These are phyloP conservation scores for Villa cingulata DNA, from an alignment of 2,888 invertebrate species.

Conservation along the genomic window DNA sequence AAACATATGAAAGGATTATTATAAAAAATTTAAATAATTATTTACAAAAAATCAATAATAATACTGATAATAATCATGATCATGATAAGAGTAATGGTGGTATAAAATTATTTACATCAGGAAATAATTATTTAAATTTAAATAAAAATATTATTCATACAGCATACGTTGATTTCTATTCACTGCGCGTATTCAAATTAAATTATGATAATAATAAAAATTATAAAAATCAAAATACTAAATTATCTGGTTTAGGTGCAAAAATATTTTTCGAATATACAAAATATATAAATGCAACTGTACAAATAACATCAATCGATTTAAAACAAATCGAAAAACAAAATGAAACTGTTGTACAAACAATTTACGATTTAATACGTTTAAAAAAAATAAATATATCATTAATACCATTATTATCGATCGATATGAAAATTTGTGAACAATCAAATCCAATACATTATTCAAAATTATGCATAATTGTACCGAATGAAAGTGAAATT, in stretches of 20 bases:
- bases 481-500: conserved; percentile 4
- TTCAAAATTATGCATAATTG: conserved; percentile 2
- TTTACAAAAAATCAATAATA: no score
- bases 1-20: no score
- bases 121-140: no score
- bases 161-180: no score
- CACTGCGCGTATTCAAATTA: no score
- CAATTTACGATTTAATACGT: neutral
- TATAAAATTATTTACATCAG: no score
- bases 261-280: neutral
- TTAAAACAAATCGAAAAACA: neutral
- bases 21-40: no score
- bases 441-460: neutral
- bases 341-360: neutral
- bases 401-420: neutral
- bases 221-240: neutral
- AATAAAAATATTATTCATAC: no score
- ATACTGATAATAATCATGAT: no score
- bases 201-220: neutral
- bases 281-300: neutral
- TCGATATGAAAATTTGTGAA: neutral
- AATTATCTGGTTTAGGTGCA: neutral
- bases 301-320: neutral
- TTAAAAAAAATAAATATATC: neutral
- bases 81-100: no score